A percentile compares a stretch with the other conserved stretches of the same genome.
phyloP scores from a whole-genome alignment of 2,888 invertebrate genomes.

The Drosophila quinaria region DNA sequence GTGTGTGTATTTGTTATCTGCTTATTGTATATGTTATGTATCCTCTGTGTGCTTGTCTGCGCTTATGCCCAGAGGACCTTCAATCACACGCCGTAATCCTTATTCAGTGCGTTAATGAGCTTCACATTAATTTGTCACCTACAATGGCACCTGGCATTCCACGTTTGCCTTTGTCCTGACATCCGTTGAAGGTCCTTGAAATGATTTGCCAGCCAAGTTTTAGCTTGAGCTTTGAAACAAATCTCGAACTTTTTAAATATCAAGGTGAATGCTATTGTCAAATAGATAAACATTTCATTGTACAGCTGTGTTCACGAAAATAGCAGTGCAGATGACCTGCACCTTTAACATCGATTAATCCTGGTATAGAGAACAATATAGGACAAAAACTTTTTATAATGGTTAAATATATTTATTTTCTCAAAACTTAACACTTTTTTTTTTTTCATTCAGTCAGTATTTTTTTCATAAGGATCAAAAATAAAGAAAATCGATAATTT shows the following conservation, averaged over 20 bases:
- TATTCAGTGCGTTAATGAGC: slow-evolving; percentile 82
- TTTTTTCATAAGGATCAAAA: too few relatives aligned
- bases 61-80: slow-evolving; percentile 75
- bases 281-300: neutral
- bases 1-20: slow-evolving; percentile 56
- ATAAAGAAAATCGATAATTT: too few relatives aligned
- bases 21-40: slow-evolving; percentile 48
- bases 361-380: too few relatives aligned
- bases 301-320: too few relatives aligned
- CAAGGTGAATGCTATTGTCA: neutral
- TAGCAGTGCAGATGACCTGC: too few relatives aligned
- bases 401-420: too few relatives aligned
- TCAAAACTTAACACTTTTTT: too few relatives aligned
- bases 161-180: slow-evolving; percentile 35
- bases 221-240: slow-evolving; percentile 9
- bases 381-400: too few relatives aligned
- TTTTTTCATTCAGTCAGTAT: too few relatives aligned
- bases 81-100: slow-evolving; percentile 81
- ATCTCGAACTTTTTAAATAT: neutral
- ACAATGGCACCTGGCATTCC: slow-evolving; percentile 73
- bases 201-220: slow-evolving; percentile 44
- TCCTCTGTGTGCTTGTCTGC: slow-evolving; percentile 32
- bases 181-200: slow-evolving; percentile 62
- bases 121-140: slow-evolving; percentile 76
- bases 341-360: too few relatives aligned